Conservation (phyloP, 2,797 vertebrate genomes). For the Hippocampus kuda region DNA sequence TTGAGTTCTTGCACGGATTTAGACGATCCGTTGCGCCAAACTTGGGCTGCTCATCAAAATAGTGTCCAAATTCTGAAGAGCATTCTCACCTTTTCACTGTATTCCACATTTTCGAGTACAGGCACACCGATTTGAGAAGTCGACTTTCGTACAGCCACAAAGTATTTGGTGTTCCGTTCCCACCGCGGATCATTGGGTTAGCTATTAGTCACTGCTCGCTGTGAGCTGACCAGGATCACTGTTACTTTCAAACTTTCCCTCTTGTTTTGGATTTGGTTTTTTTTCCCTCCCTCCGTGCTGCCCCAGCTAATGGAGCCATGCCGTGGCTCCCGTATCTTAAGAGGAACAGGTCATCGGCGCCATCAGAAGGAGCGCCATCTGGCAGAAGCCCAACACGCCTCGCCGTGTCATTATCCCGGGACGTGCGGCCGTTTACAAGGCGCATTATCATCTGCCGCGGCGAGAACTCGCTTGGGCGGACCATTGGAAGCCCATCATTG, state of each 20-base stretch:
- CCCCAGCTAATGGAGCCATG: constrained; percentile 6
- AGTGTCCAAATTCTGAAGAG: too few relatives aligned
- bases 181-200: background rate
- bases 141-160: too few relatives aligned
- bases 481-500: constrained; percentile 37
- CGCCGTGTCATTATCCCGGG: constrained; percentile 55
- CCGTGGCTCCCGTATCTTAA: constrained; percentile 18
- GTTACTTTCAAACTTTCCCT: background rate
- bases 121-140: background rate
- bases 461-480: constrained; percentile 44
- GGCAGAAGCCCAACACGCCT: constrained; percentile 26
- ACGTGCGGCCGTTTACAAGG: constrained; percentile 53
- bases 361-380: constrained; percentile 47
- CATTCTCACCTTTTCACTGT: background rate
- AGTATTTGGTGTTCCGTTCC: too few relatives aligned
- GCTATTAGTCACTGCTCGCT: background rate
- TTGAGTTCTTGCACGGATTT: too few relatives aligned
- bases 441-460: constrained; percentile 51
- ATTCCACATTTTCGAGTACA: background rate
- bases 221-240: background rate
- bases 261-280: background rate
- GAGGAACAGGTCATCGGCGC: constrained; percentile 42
- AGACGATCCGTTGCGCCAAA: too few relatives aligned
- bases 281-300: background rate
- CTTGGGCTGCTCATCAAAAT: too few relatives aligned